phyloP scores from a whole-genome alignment of 2,113 vertebrate genomes.

The Jacana jacana region DNA sequence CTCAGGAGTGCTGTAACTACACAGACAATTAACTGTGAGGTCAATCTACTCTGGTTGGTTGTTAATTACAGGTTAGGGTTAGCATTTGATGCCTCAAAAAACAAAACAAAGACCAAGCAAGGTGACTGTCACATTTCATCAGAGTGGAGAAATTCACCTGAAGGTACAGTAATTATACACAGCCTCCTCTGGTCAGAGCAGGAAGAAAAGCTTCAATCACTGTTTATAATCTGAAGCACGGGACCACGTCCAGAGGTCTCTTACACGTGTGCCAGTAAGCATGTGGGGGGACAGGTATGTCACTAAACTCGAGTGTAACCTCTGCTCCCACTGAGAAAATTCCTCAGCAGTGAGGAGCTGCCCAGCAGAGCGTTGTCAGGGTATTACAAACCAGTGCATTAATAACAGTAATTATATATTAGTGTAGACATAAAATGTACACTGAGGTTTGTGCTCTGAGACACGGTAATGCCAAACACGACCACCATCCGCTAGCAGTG shows the following conservation, averaged over 20 bases:
- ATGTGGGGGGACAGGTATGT: too few species aligned
- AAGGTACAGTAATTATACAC: not conserved
- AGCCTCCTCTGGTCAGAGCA: not conserved
- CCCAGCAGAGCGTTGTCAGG: not conserved
- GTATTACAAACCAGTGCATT: not conserved
- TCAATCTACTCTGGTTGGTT: not conserved
- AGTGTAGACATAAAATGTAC: not conserved
- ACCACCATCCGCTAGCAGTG: not conserved
- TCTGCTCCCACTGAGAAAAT: not conserved
- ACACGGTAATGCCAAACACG: not conserved
- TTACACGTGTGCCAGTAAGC: too few species aligned
- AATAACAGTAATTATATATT: not conserved
- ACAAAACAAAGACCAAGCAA: not conserved
- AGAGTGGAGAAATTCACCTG: not conserved
- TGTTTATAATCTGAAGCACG: not conserved
- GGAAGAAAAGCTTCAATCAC: not conserved
- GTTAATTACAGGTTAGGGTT: not conserved
- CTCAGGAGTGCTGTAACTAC: conserved; percentile 95
- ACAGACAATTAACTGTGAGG: not conserved
- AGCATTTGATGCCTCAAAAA: not conserved
- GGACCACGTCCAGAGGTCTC: too few species aligned
- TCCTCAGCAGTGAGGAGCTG: not conserved
- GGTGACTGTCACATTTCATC: not conserved
- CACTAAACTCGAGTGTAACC: accelerated
- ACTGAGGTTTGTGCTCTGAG: not conserved